Evolutionary conservation across 2,797 vertebrate species (phyloP).

Genomic region (Rallus crepitans): DNA sequence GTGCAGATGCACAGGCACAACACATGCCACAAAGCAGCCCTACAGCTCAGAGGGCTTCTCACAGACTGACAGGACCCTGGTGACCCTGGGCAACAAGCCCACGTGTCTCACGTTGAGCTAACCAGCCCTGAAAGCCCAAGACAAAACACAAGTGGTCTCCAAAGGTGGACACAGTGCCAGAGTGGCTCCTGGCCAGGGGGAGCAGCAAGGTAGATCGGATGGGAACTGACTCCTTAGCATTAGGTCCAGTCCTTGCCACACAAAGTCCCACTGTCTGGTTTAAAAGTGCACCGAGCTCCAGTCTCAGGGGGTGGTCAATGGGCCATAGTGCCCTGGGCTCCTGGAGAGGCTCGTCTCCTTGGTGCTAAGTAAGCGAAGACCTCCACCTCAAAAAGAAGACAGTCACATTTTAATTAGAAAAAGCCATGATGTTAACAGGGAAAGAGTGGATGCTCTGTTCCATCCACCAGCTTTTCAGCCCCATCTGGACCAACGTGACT

Average conservation of each 20-base stretch:
- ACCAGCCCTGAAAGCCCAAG: background rate
- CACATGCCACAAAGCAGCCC: background rate
- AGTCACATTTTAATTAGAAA: background rate
- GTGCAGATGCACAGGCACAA: background rate
- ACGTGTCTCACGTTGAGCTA: fast-evolving
- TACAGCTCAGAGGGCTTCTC: background rate
- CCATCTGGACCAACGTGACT: background rate
- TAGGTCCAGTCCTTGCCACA: background rate
- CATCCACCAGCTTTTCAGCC: background rate
- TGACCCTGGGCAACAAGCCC: background rate
- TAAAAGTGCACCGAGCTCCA: background rate
- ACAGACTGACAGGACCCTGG: background rate
- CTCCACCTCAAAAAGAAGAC: slow-evolving; percentile 11
- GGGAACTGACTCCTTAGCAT: background rate
- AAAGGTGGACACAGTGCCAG: background rate
- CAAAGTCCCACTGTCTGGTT: background rate
- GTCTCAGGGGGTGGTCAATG: fast-evolving
- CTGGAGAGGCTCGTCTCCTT: background rate
- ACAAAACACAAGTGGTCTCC: background rate
- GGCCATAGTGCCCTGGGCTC: background rate
- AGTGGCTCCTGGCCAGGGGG: background rate
- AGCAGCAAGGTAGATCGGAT: background rate
- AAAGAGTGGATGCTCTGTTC: background rate
- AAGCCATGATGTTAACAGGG: background rate
- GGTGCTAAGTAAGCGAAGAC: background rate